Evolutionary conservation across 2,113 vertebrate species (phyloP), one percentile per base, ranked within the genome.

Genomic region (Myrmophylax atrothorax): DNA sequence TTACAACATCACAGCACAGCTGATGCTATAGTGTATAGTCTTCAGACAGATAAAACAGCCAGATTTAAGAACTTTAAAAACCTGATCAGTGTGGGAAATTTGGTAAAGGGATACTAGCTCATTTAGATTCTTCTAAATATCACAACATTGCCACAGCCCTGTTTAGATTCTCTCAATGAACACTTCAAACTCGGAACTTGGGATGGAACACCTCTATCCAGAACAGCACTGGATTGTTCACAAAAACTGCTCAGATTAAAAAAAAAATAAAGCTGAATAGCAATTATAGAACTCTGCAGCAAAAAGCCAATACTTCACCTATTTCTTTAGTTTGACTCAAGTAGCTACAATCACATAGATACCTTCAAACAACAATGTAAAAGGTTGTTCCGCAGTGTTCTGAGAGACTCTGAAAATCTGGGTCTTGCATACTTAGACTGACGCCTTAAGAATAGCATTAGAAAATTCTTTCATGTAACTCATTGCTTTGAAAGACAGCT

Each of bases 401-500:
- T 62, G 53, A n/a, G 64, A 75, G 58, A 80, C 42, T 84, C 46
- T 40, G 46, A 93, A 95, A 79, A 33, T 6, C 63, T 68, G 33
- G 12, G 42, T 64, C 63, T 87, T 4, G 0, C 60, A 29, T 55
- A 72, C 75, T 91, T 66, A 89, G 70, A 72, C 37, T 47, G 50
- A 87, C 14, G 78, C 62, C 69, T 89, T 81, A 47, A 86, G 42
- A 78, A 81, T 23, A 73, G 77, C 84, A 72, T 63, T 38, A 81
- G 69, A 85, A 96, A 94, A 68, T 53, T 89, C 83, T 77, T 90
- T 87, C 58, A 93, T 85, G 38, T 80, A 77, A 72, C 78, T 83
- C 90, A 90, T 5, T 94, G 78, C 88, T 94, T 95, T 77, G 64
- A 93, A 80, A 93, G 50, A 85, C 81, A 74, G 26, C 82, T 93